Conservation (phyloP, 2,113 vertebrate species). For the Lanius ludovicianus region DNA sequence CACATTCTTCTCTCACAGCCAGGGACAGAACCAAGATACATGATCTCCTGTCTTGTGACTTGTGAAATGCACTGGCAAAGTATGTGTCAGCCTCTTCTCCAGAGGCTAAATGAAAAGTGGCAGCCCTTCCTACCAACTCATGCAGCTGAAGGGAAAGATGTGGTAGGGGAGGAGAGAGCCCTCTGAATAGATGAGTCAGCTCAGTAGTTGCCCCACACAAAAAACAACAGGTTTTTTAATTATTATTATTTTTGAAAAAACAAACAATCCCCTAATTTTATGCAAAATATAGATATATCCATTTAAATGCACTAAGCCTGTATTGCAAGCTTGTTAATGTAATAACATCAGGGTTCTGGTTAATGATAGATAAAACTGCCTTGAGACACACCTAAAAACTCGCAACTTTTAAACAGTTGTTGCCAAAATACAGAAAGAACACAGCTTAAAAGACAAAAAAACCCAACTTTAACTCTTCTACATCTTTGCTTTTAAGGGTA, state of each 20-base stretch:
- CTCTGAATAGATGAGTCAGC: background rate
- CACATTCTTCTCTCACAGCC: background rate
- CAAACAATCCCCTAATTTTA: background rate
- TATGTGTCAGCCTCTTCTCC: background rate
- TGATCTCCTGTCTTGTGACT: slow-evolving; percentile 3
- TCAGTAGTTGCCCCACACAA: background rate
- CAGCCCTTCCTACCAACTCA: background rate
- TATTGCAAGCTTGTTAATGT: background rate
- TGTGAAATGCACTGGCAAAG: background rate
- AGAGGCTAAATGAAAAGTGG: background rate
- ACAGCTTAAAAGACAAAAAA: background rate
- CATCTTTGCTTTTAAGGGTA: background rate
- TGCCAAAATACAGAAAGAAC: background rate
- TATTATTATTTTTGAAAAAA: background rate
- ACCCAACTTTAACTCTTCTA: background rate
- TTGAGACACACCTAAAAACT: background rate
- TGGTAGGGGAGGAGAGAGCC: background rate
- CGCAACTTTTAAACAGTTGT: background rate
- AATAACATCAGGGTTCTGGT: background rate
- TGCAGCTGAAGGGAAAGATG: background rate
- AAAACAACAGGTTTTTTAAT: background rate
- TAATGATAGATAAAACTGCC: background rate
- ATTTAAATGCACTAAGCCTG: background rate
- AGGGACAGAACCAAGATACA: background rate
- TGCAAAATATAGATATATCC: background rate